Evolutionary conservation across 1,140 invertebrate genomes (phyloP).

Genomic region (Diachasmimorpha longicaudata): DNA sequence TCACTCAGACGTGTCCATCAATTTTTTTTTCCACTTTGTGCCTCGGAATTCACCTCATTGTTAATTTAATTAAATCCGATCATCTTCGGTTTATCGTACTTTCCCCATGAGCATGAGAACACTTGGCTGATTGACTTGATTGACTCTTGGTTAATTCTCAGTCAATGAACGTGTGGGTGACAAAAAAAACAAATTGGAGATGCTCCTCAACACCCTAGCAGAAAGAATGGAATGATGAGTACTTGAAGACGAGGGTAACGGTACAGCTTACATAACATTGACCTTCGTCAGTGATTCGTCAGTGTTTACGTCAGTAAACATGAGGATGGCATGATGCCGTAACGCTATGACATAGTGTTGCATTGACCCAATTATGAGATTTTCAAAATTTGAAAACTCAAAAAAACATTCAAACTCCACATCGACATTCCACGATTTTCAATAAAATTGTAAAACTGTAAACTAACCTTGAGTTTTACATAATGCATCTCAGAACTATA

Average conservation of each 20-base stretch:
- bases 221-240: neutral
- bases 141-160: too few relatives aligned
- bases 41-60: neutral
- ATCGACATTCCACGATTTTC: neutral
- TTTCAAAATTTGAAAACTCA: neutral
- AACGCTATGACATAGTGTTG: neutral
- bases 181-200: too few relatives aligned
- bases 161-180: too few relatives aligned
- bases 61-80: neutral
- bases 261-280: slow-evolving; percentile 52
- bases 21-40: neutral
- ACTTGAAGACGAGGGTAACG: neutral
- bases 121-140: too few relatives aligned
- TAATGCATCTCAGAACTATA: neutral
- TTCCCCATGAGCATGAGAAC: too few relatives aligned
- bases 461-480: neutral
- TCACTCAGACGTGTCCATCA: neutral
- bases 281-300: slow-evolving; percentile 49
- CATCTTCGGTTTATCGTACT: neutral
- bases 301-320: slow-evolving; percentile 37
- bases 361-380: neutral
- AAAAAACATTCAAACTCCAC: too few relatives aligned
- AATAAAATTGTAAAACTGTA: neutral
- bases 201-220: neutral
- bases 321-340: slow-evolving; percentile 3